Percentiles rank a stretch among this genome's conserved stretches.
phyloP scores from a whole-genome alignment of 2,888 invertebrate species.

The Smittia sp. region DNA sequence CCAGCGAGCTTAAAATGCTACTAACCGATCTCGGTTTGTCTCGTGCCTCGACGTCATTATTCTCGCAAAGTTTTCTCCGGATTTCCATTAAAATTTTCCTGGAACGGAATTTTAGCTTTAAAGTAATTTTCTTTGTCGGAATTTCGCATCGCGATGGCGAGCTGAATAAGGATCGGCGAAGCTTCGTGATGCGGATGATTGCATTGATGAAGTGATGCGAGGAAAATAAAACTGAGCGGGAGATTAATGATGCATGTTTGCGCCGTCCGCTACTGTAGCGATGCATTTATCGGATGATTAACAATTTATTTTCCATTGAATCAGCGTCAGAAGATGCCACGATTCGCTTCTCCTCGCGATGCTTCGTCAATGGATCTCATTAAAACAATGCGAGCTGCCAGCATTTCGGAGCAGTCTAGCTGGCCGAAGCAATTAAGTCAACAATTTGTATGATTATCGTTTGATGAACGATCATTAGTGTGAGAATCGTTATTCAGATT shows the following conservation, averaged over 20 bases:
- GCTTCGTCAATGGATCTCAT: background rate
- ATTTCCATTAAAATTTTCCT: slow-evolving; percentile 34
- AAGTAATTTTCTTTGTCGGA: background rate
- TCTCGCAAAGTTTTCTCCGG: background rate
- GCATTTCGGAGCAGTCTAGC: too few relatives aligned
- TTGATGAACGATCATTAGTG: slow-evolving; percentile 35
- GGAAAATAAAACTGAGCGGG: too few relatives aligned
- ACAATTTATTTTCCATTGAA: background rate
- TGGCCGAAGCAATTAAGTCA: slow-evolving; percentile 22
- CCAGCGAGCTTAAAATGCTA: background rate
- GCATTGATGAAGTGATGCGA: background rate
- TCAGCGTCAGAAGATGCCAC: background rate
- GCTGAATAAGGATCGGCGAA: background rate
- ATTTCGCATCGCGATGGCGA: slow-evolving; percentile 10
- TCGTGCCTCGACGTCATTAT: background rate
- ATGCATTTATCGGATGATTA: slow-evolving; percentile 9
- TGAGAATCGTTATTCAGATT: background rate
- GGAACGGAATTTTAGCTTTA: background rate
- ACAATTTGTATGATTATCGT: slow-evolving; percentile 37
- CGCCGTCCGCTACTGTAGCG: background rate
- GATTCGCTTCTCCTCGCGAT: background rate
- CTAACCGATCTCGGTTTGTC: too few relatives aligned
- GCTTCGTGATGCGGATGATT: background rate
- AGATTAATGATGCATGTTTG: background rate
- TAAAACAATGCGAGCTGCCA: background rate